Conservation (phyloP, 1,140 invertebrate species). For the Atta texana region DNA sequence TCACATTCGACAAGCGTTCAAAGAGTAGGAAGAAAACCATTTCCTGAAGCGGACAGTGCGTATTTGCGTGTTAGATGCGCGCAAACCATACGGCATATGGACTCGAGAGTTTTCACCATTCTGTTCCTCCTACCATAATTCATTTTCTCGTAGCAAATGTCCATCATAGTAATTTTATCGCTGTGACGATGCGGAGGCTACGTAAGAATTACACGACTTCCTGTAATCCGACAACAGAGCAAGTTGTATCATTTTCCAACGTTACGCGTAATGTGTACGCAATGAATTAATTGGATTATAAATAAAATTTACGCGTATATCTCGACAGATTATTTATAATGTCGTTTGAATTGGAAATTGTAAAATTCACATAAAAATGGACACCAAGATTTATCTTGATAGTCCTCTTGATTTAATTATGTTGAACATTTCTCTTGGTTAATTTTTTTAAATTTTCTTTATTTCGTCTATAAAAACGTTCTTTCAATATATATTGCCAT, state of each 20-base stretch:
- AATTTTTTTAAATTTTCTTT: too few species aligned
- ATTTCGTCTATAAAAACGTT: too few species aligned
- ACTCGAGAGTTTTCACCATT: conserved; percentile 66
- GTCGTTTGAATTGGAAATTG: too few species aligned
- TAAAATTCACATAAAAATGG: too few species aligned
- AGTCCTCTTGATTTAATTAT: too few species aligned
- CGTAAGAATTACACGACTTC: conserved; percentile 59
- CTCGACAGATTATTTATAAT: not conserved
- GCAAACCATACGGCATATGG: conserved; percentile 34
- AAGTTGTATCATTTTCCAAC: conserved; percentile 17
- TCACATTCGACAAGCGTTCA: conserved; percentile 47
- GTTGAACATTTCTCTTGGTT: too few species aligned
- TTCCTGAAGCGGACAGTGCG: conserved; percentile 60
- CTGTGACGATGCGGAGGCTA: conserved; percentile 38
- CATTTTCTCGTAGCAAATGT: conserved; percentile 47
- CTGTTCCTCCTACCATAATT: conserved; percentile 53
- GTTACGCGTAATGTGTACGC: not conserved
- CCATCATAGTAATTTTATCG: conserved; percentile 33
- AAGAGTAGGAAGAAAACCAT: conserved; percentile 70
- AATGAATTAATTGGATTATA: conserved; percentile 22
- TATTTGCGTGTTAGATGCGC: conserved; percentile 26
- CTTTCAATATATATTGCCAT: too few species aligned
- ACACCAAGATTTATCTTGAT: too few species aligned
- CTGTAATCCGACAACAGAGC: not conserved
- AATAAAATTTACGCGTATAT: conserved; percentile 3